Conservation (phyloP, 2,888 invertebrate species). For the Polyommatus icarus region DNA sequence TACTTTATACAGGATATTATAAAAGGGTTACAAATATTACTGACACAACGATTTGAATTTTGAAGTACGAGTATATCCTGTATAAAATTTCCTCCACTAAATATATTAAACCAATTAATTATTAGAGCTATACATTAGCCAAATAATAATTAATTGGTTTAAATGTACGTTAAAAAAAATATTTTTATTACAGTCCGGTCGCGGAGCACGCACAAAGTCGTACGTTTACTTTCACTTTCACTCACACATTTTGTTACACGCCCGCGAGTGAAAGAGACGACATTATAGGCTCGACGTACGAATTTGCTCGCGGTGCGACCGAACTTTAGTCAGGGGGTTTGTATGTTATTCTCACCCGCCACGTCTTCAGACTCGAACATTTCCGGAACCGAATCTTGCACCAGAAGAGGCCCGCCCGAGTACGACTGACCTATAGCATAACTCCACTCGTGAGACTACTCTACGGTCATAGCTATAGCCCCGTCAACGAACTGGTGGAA, state of each 20-base stretch:
- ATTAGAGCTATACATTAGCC: no score
- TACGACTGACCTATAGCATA: neutral
- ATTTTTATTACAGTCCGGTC: no score
- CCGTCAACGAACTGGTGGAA: neutral
- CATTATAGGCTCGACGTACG: no score
- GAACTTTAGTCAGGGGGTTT: neutral
- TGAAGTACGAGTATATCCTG: no score
- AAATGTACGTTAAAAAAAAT: no score
- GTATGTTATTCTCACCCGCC: neutral
- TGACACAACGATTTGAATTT: no score
- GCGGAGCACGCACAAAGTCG: no score
- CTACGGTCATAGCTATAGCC: neutral
- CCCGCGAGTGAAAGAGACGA: no score
- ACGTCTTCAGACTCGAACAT: neutral
- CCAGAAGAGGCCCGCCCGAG: neutral
- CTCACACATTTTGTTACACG: neutral
- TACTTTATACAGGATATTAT: neutral
- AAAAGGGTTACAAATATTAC: no score
- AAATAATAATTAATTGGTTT: no score
- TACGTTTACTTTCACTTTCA: neutral
- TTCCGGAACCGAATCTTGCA: neutral
- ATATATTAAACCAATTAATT: no score
- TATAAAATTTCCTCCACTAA: no score
- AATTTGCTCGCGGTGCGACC: neutral
- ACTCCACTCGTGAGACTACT: neutral